Percentiles rank a stretch among this genome's conserved stretches.
These are phyloP conservation scores for Blastobasis adustella DNA, from an alignment of 2,888 invertebrate genomes.

Conservation along the genomic window DNA sequence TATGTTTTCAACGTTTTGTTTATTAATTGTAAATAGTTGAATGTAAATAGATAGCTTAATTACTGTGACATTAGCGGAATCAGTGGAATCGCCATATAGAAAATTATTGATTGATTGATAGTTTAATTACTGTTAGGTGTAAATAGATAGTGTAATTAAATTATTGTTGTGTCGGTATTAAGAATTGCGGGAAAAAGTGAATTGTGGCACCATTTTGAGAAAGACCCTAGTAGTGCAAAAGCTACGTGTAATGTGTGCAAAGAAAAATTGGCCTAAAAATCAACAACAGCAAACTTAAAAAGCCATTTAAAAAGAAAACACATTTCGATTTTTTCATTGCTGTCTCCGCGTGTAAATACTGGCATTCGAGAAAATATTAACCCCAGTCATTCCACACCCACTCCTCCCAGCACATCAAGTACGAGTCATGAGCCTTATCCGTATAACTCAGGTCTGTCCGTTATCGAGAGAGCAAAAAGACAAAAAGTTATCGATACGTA, in stretches of 20 bases:
- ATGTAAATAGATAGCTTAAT: too few relatives aligned
- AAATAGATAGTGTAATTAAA: too few relatives aligned
- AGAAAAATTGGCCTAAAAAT: constrained; percentile 2
- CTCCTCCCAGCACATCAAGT: neutral
- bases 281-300: constrained; percentile 6
- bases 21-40: too few relatives aligned
- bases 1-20: too few relatives aligned
- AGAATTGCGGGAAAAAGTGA: constrained; percentile 1
- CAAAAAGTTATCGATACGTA: constrained; percentile 7
- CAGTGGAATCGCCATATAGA: too few relatives aligned
- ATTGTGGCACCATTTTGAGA: constrained; percentile 10
- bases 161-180: too few relatives aligned
- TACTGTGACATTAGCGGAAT: too few relatives aligned
- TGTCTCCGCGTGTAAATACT: neutral
- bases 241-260: constrained; percentile 6
- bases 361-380: too few relatives aligned
- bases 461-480: neutral
- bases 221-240: constrained; percentile 4
- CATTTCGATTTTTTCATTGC: neutral
- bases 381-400: neutral
- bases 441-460: neutral
- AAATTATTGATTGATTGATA: too few relatives aligned
- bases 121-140: too few relatives aligned
- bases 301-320: constrained; percentile 5
- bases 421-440: neutral